Percentiles rank a stretch among this genome's conserved stretches.
These are phyloP conservation scores for Athalia rosae DNA, from an alignment of 2,888 invertebrate genomes.

Conservation along the genomic window DNA sequence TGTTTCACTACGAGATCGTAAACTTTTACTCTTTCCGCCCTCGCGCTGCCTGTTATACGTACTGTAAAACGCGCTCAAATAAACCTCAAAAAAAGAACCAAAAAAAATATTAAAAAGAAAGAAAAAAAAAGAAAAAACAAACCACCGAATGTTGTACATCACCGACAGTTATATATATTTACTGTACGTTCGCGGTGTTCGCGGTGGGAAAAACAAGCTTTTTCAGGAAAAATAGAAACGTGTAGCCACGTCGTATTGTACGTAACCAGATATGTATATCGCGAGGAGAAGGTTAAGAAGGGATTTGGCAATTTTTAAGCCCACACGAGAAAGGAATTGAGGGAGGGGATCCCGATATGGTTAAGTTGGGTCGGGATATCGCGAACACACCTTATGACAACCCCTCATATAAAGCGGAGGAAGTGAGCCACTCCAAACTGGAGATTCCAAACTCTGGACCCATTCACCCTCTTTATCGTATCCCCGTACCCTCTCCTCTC, in stretches of 20 bases:
- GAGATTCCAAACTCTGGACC: conserved; percentile 23
- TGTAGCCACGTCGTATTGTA: neutral
- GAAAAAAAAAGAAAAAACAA: too few species aligned
- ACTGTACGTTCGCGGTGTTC: neutral
- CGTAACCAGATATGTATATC: neutral
- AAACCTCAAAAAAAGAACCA: neutral
- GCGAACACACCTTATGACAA: conserved; percentile 11
- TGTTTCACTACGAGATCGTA: conserved; percentile 12
- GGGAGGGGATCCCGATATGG: neutral
- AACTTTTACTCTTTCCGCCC: neutral
- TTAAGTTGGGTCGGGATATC: neutral
- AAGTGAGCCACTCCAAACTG: neutral
- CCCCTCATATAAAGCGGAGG: conserved; percentile 20
- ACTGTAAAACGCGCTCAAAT: neutral
- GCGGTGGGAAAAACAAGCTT: neutral
- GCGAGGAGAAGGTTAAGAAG: neutral
- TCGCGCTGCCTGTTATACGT: neutral
- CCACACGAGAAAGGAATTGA: neutral
- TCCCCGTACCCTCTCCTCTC: neutral
- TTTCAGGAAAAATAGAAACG: neutral
- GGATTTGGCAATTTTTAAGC: neutral
- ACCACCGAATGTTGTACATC: too few species aligned
- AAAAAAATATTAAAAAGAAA: too few species aligned
- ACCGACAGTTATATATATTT: too few species aligned
- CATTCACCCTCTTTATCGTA: conserved; percentile 21